Percentiles rank a stretch among this genome's conserved stretches.
These are phyloP conservation scores for Siniperca knerii DNA, from an alignment of 2,113 vertebrate species.

Conservation along the genomic window DNA sequence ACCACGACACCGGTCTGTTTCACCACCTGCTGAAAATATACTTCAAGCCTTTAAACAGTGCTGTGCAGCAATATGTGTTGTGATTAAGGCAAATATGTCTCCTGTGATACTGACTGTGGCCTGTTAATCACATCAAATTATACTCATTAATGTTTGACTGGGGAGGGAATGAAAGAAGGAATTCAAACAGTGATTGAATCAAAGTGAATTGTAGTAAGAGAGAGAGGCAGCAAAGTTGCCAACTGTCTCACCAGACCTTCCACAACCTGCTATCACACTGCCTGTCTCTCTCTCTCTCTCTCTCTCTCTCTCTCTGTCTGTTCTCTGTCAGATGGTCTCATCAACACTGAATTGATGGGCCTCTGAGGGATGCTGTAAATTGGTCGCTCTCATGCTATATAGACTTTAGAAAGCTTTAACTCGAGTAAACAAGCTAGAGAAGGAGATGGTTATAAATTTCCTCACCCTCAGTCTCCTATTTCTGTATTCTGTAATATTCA, in stretches of 20 bases:
- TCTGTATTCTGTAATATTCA: not conserved
- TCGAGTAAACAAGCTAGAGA: not conserved
- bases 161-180: not conserved
- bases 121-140: not conserved
- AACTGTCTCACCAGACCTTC: slow-evolving; percentile 17
- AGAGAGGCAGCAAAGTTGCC: not conserved
- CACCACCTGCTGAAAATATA: slow-evolving; percentile 11
- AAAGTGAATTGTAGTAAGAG: not conserved
- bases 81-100: not conserved
- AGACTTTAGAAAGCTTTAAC: not conserved
- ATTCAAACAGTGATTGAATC: not conserved
- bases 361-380: not conserved
- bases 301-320: not conserved
- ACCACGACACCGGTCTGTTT: not conserved
- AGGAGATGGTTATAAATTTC: not conserved
- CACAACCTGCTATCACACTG: slow-evolving; percentile 13
- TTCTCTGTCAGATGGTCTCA: slow-evolving; percentile 39
- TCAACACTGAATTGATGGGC: slow-evolving; percentile 28
- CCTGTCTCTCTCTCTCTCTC: not conserved
- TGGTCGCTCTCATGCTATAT: too few species aligned
- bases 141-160: not conserved
- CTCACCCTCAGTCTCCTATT: not conserved
- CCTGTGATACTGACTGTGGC: not conserved
- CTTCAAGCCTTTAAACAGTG: slow-evolving; percentile 10
- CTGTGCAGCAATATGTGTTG: not conserved